A percentile compares a stretch with the other conserved stretches of the same genome.
phyloP scores from a whole-genome alignment of 2,797 vertebrate species.

The Halcyon badia region DNA sequence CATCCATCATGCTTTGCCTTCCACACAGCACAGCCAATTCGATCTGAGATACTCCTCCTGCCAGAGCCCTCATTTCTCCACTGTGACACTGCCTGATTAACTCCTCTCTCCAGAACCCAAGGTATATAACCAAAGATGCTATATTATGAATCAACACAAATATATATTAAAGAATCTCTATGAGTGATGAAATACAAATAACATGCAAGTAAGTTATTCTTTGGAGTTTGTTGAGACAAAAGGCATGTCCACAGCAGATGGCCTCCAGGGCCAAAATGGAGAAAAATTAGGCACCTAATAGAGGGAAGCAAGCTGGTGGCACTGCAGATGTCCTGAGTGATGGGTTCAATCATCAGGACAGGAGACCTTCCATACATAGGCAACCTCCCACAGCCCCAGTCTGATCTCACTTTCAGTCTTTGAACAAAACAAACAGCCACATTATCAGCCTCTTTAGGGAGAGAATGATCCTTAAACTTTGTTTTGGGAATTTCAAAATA shows the following conservation, averaged over 20 bases:
- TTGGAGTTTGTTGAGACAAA: accelerated
- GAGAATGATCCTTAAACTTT: neutral
- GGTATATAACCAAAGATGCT: neutral
- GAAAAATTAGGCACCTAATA: neutral
- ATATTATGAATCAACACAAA: neutral
- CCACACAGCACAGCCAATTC: accelerated
- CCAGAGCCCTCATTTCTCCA: neutral
- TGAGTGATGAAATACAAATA: neutral
- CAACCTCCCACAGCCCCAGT: neutral
- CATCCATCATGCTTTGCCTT: neutral
- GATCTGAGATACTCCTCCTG: accelerated
- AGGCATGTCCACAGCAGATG: neutral
- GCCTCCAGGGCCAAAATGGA: neutral
- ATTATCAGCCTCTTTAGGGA: neutral
- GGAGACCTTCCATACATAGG: neutral
- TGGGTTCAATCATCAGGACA: neutral
- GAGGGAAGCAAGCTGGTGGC: neutral
- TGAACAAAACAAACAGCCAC: neutral
- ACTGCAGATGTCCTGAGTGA: neutral
- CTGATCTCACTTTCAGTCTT: neutral
- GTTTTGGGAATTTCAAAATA: neutral
- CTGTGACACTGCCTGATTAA: accelerated
- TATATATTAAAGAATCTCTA: neutral
- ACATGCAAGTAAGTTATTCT: neutral
- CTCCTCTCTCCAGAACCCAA: neutral